These are phyloP conservation scores for Paedocypris micromegethes DNA, from an alignment of 2,797 vertebrate species.

Conservation along the genomic window DNA sequence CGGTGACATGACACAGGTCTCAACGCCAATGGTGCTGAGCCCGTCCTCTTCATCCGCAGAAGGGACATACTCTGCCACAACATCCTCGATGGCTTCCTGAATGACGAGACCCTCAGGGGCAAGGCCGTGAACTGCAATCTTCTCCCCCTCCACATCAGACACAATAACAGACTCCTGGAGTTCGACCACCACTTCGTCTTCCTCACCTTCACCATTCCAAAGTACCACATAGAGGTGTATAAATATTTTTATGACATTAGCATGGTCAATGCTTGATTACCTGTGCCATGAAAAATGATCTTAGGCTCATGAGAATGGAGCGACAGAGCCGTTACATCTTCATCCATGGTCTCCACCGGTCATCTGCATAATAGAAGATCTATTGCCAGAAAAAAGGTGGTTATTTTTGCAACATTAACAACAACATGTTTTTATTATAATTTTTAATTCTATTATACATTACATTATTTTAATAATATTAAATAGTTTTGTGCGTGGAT, in stretches of 20 bases:
- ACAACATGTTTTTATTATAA: not conserved
- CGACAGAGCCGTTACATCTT: conserved; percentile 77
- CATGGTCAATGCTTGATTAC: conserved; percentile 25
- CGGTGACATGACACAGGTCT: conserved; percentile 55
- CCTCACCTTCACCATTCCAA: conserved; percentile 36
- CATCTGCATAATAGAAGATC: conserved; percentile 62
- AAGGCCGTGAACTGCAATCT: conserved; percentile 65
- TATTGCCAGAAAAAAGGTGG: not conserved
- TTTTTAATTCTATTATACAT: no score
- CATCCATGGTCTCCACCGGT: conserved; percentile 81
- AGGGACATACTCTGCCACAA: conserved; percentile 82
- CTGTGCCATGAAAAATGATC: conserved; percentile 73
- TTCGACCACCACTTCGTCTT: conserved; percentile 49
- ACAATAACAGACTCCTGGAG: conserved; percentile 83
- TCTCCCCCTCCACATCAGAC: conserved; percentile 76
- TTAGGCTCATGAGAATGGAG: conserved; percentile 75
- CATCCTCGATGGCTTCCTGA: conserved; percentile 82
- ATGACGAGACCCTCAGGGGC: conserved; percentile 59
- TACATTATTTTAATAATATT: no score
- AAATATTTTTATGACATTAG: not conserved
- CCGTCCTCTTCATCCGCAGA: conserved; percentile 72
- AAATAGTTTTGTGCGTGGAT: no score
- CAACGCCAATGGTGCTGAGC: conserved; percentile 74
- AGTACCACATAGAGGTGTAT: not conserved
- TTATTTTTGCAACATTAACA: not conserved